Conservation (phyloP, 2,113 vertebrate genomes). For the Antechinus stuartii region DNA sequence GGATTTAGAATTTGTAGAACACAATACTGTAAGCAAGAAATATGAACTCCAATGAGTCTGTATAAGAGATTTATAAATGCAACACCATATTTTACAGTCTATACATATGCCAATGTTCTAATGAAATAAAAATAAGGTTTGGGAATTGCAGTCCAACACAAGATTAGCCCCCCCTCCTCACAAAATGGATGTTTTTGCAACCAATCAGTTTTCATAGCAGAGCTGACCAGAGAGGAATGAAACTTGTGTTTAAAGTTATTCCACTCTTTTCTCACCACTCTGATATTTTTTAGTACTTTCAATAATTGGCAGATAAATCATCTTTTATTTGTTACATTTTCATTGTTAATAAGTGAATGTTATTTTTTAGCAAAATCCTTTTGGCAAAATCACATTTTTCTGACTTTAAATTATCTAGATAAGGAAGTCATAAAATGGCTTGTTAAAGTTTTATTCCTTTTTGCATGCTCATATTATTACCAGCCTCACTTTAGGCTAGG, state of each 20-base stretch:
- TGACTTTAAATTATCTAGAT: constrained; percentile 1
- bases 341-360: constrained; percentile 18
- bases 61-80: constrained; percentile 44
- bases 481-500: background rate
- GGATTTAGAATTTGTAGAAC: constrained; percentile 70
- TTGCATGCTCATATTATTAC: background rate
- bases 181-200: background rate
- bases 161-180: background rate
- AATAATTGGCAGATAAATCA: constrained; percentile 12
- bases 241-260: background rate
- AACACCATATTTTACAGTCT: background rate
- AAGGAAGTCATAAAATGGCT: background rate
- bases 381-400: background rate
- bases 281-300: background rate
- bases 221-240: background rate
- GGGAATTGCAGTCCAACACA: background rate
- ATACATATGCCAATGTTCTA: background rate
- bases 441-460: background rate
- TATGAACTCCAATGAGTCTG: background rate
- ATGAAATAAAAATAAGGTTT: constrained; percentile 44
- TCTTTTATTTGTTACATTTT: background rate
- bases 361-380: background rate
- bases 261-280: background rate
- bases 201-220: background rate
- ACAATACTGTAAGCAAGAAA: constrained; percentile 43